Percentiles rank a stretch among this genome's conserved stretches.
Evolutionary conservation across 2,797 vertebrate genomes (phyloP).

Genomic region (Apogon hyalosoma): DNA sequence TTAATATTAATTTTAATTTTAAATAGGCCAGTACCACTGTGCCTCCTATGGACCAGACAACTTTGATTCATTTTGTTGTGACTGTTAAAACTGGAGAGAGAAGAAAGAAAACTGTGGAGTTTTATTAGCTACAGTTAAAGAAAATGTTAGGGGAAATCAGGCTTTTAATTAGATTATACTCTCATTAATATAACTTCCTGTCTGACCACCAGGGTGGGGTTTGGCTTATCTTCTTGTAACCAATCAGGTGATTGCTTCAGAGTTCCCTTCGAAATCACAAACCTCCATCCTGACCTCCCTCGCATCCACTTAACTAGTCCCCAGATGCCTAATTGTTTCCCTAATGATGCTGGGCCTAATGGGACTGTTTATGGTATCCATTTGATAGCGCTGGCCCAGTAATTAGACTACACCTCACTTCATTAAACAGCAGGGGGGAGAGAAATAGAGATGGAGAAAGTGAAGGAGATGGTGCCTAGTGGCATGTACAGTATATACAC

Average conservation of each 20-base stretch:
- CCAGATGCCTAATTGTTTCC: slow-evolving; percentile 84
- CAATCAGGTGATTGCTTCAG: slow-evolving; percentile 21
- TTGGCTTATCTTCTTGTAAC: slow-evolving; percentile 3
- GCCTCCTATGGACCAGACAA: no score
- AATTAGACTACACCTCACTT: slow-evolving; percentile 83
- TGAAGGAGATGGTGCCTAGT: slow-evolving; percentile 5
- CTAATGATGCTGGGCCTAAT: slow-evolving; percentile 82
- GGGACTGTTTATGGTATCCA: slow-evolving; percentile 82
- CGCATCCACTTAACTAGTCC: slow-evolving; percentile 72
- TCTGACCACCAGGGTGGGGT: background rate
- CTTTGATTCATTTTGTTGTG: no score
- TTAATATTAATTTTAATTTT: no score
- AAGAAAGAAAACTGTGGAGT: no score
- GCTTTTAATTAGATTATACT: no score
- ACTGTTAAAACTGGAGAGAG: no score
- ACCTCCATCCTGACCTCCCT: slow-evolving; percentile 18
- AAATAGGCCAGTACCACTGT: no score
- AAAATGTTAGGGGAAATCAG: no score
- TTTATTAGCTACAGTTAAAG: no score
- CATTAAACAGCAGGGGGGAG: slow-evolving; percentile 74
- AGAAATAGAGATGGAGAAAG: background rate
- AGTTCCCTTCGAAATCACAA: slow-evolving; percentile 43
- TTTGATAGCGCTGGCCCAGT: slow-evolving; percentile 78
- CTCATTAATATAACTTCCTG: no score
- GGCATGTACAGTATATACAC: slow-evolving; percentile 22